A percentile compares a stretch with the other conserved stretches of the same genome.
phyloP scores from a whole-genome alignment of 53 echinoderm and acorn worm genomes.

The Patiria pectinifera region DNA sequence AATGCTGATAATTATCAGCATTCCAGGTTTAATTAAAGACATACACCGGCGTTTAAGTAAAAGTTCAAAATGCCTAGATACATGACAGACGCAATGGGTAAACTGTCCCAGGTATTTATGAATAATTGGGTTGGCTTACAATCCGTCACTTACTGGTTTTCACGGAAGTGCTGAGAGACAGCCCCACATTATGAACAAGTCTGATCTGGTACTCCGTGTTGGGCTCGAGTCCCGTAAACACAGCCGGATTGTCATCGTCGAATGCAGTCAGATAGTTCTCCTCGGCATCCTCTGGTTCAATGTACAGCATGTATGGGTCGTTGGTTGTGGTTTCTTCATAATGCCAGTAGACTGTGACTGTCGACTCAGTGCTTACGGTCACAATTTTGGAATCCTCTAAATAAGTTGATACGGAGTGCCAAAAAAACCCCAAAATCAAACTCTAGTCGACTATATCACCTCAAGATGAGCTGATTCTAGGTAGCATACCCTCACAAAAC shows the following conservation, averaged over 20 bases:
- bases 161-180: background rate
- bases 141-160: slow-evolving; percentile 34
- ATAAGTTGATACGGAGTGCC: background rate
- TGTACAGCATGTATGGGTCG: slow-evolving; percentile 43
- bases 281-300: slow-evolving; percentile 4
- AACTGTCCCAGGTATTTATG: too few species aligned
- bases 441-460: too few species aligned
- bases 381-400: background rate
- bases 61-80: too few species aligned
- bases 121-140: background rate
- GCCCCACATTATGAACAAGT: background rate
- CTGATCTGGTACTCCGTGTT: slow-evolving; percentile 36
- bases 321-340: too few species aligned
- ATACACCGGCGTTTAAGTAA: too few species aligned
- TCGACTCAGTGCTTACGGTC: slow-evolving; percentile 17
- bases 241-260: background rate
- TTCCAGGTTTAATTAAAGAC: too few species aligned
- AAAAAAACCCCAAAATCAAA: too few species aligned
- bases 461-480: too few species aligned
- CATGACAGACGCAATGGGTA: too few species aligned
- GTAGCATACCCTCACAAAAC: too few species aligned
- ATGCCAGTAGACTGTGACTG: background rate
- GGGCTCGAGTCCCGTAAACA: slow-evolving; percentile 21
- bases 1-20: too few species aligned
- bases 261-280: slow-evolving; percentile 14